Base-by-base conservation (phyloP, 2,888 invertebrate genomes). In the Sussaba pulchella region DNA sequence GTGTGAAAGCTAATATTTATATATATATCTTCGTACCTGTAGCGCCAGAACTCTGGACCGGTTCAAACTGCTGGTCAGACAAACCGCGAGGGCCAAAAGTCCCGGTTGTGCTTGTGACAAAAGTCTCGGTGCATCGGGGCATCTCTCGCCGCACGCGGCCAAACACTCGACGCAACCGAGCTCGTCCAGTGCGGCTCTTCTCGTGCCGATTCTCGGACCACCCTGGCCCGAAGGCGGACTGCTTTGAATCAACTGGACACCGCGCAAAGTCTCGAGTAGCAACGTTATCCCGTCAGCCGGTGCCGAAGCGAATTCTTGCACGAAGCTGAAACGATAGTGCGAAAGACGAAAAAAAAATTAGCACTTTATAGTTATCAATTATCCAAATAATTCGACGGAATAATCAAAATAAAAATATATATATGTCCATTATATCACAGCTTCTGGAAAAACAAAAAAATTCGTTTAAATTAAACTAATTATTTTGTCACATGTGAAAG, bases 291-390 rank as follows among this genome's bases (percentile, higher is more conserved):
- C 98, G 92, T 98, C 98, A 88, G 97, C 95, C 17, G 98, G 97
- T 74, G 97, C 96, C 69, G 96, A 95, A 0, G 97, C 95, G 92
- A 98, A 98, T 92, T 98, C 98, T 92, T 98, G 97, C 8, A 98
- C 96, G 92, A 98, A 99, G 92, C 98, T 98, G 93, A 87, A 71
- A 82, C 82, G 69, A 45, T 19, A 36, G n/a, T n/a, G n/a, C n/a
- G n/a, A n/a, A n/a, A n/a, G n/a, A 67, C 4, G 6, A 47, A 31
- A 14, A 36, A 1, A 8, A 36, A 31, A 19, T 47, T 19, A 12
- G 19, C 8, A 47, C 31, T 36, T 36, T 57, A 1, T 8, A 8
- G 0, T 31, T 6, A 31, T 2, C 14, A 6, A 26, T n/a, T 31
- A 19, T 21, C 24, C n/a, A 1, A 57, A 59, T 10, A 26, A 31